A percentile compares a stretch with the other conserved stretches of the same genome.
Evolutionary conservation across 37 sponge, comb jelly and placozoan species (phyloP).

Genomic region (Tethya wilhelma): DNA sequence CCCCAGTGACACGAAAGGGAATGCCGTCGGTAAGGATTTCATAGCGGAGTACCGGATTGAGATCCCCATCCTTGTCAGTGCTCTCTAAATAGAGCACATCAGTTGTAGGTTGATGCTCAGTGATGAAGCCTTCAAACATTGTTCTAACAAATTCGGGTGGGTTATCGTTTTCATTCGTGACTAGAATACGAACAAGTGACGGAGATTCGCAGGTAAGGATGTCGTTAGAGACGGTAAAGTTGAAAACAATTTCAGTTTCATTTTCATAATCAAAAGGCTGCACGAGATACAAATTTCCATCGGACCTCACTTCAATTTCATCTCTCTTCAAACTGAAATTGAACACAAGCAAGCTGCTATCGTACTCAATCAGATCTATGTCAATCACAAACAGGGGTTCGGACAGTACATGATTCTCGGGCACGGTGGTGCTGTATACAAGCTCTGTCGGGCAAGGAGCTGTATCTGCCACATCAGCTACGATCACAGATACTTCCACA

Average conservation of each 20-base stretch:
- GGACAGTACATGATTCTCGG: conserved; percentile 21
- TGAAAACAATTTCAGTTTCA: conserved; percentile 17
- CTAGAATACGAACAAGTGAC: conserved; percentile 36
- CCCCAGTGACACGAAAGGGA: conserved; percentile 33
- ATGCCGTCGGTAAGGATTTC: background rate
- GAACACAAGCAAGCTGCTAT: conserved; percentile 11
- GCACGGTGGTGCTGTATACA: conserved; percentile 8
- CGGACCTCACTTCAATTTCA: conserved; percentile 1
- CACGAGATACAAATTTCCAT: conserved; percentile 22
- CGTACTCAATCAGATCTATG: background rate
- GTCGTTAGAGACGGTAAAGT: conserved; percentile 25
- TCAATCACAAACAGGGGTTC: conserved; percentile 19
- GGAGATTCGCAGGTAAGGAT: conserved; percentile 15
- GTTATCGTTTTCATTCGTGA: conserved; percentile 51
- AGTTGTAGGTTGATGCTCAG: background rate
- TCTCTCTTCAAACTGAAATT: background rate
- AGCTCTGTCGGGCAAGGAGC: conserved; percentile 38
- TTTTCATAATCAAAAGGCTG: conserved; percentile 61
- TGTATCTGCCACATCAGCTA: conserved; percentile 52
- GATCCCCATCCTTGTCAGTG: conserved; percentile 5
- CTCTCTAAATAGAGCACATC: conserved; percentile 2
- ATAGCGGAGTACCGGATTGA: conserved; percentile 12
- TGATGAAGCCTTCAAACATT: background rate
- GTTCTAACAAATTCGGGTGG: conserved; percentile 23
- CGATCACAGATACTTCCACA: conserved; percentile 12